phyloP scores from a whole-genome alignment of 2,888 invertebrate species.

The Caradrina kadenii region DNA sequence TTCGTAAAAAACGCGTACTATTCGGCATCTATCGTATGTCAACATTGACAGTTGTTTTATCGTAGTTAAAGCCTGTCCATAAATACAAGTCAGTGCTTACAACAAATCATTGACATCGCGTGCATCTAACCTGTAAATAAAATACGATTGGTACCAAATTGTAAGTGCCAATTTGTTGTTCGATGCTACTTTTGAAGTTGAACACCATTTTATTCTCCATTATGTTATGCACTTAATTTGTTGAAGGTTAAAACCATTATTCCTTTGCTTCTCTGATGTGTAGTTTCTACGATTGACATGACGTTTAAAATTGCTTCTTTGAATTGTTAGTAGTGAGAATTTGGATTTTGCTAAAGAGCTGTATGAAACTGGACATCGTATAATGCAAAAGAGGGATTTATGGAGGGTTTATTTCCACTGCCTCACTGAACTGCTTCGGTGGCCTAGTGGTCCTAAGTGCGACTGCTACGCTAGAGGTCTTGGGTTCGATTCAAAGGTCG shows the following conservation, averaged over 20 bases:
- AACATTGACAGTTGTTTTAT: no score
- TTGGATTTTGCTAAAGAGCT: constrained; percentile 1
- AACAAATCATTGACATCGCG: constrained; percentile 67
- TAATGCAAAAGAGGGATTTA: no score
- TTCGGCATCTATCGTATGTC: no score
- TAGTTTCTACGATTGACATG: constrained; percentile 9
- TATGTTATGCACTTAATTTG: constrained; percentile 25
- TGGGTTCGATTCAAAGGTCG: no score
- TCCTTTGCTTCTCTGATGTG: constrained; percentile 7
- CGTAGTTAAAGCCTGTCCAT: no score
- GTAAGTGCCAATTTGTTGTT: constrained; percentile 70
- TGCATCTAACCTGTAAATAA: constrained; percentile 73
- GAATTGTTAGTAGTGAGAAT: not conserved
- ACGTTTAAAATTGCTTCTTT: constrained; percentile 14
- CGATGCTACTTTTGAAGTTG: constrained; percentile 63
- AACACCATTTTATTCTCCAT: constrained; percentile 16
- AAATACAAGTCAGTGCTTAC: not conserved
- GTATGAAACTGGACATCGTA: no score
- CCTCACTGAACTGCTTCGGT: no score
- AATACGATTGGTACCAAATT: constrained; percentile 68
- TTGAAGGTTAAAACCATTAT: constrained; percentile 11
- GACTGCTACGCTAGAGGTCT: no score
- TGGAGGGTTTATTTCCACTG: no score
- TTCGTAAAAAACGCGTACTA: no score
- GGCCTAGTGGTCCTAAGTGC: no score